These are phyloP conservation scores for Gallinago stenura DNA, from an alignment of 2,797 vertebrate genomes.

Conservation along the genomic window DNA sequence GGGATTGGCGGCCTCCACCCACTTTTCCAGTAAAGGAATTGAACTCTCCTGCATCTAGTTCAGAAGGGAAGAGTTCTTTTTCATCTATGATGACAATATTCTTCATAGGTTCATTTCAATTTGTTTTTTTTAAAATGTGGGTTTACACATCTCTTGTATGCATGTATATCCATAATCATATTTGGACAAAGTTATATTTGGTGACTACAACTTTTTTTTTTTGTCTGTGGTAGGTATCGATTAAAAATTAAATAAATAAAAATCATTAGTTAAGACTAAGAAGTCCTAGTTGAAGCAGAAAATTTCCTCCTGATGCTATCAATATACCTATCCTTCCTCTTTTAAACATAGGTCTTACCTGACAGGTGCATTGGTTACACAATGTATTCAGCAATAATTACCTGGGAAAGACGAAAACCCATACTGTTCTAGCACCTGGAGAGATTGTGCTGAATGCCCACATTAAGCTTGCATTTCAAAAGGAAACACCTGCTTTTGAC, in stretches of 20 bases:
- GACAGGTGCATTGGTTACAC: neutral
- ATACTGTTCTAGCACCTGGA: slow-evolving; percentile 47
- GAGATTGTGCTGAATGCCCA: slow-evolving; percentile 48
- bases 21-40: neutral
- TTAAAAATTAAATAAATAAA: neutral
- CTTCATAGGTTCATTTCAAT: neutral
- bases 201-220: neutral
- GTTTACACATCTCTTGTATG: neutral
- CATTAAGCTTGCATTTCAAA: slow-evolving; percentile 39
- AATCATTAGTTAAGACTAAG: neutral
- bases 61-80: neutral
- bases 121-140: neutral
- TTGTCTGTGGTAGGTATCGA: neutral
- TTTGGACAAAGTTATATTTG: neutral
- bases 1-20: neutral
- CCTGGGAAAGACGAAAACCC: slow-evolving; percentile 12
- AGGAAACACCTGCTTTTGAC: slow-evolving; percentile 49
- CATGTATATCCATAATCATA: neutral
- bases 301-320: neutral
- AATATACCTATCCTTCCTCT: neutral
- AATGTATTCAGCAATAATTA: slow-evolving; percentile 48
- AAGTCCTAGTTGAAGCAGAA: neutral
- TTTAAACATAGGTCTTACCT: neutral
- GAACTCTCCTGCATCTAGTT: neutral
- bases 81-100: neutral